These are phyloP conservation scores for Ophonus ardosiacus DNA, from an alignment of 2,888 invertebrate genomes.

Conservation along the genomic window DNA sequence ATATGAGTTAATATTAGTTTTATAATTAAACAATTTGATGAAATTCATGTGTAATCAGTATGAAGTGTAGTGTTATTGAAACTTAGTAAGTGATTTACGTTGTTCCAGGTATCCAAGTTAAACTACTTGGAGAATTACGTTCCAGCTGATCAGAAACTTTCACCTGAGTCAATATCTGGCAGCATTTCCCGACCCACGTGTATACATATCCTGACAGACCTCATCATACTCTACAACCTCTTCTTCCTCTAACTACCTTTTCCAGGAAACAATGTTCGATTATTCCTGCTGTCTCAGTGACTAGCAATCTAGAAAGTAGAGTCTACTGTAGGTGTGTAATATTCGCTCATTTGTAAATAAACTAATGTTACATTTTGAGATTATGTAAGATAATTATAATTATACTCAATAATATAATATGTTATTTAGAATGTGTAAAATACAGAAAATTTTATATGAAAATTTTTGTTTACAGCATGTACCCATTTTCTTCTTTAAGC, in stretches of 20 bases:
- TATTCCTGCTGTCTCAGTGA: not conserved
- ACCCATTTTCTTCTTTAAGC: too few relatives aligned
- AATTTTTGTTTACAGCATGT: too few relatives aligned
- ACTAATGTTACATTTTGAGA: not conserved
- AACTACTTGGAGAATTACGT: conserved; percentile 28
- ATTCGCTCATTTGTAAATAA: conserved; percentile 15
- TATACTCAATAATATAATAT: too few relatives aligned
- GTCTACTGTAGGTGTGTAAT: not conserved
- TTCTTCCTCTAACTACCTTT: not conserved
- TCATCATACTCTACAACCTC: conserved; percentile 21
- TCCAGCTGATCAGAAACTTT: conserved; percentile 5
- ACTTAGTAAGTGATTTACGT: not conserved
- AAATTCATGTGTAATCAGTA: too few relatives aligned
- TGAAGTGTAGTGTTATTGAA: too few relatives aligned
- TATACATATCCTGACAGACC: conserved; percentile 21
- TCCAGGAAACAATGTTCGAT: not conserved
- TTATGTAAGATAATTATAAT: not conserved
- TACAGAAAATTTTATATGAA: too few relatives aligned
- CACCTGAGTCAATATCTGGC: conserved; percentile 15
- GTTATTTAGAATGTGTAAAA: too few relatives aligned
- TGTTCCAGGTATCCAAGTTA: conserved; percentile 20
- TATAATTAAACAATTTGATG: too few relatives aligned
- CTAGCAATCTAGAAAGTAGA: not conserved
- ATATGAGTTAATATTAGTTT: too few relatives aligned
- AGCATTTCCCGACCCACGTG: not conserved